Conservation (phyloP, 1,140 invertebrate genomes). For the Propsilocerus akamusi region DNA sequence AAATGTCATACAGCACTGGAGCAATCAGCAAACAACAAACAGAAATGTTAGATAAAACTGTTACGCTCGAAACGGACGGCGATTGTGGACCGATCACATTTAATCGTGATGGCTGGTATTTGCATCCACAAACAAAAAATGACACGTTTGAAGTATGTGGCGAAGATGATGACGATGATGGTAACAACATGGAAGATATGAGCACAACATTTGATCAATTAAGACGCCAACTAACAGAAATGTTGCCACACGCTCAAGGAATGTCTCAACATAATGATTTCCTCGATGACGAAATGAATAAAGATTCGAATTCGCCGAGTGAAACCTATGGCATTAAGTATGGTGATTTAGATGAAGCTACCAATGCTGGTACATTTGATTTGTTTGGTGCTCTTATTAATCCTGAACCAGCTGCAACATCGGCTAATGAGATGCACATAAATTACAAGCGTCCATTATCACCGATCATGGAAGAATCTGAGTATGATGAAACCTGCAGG, state of each 20-base stretch:
- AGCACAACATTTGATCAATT: conserved; percentile 5
- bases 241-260: conserved; percentile 7
- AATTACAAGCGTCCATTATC: conserved; percentile 7
- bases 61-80: not conserved
- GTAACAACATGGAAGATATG: conserved; percentile 5
- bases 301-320: not conserved
- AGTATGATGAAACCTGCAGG: conserved; percentile 7
- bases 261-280: not conserved
- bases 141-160: conserved; percentile 2
- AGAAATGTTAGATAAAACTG: not conserved
- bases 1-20: not conserved
- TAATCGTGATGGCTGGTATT: conserved; percentile 3
- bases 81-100: not conserved
- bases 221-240: conserved; percentile 5
- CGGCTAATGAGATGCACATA: conserved; percentile 5
- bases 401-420: not conserved
- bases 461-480: conserved; percentile 8
- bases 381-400: not conserved
- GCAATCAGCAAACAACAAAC: not conserved
- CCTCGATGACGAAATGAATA: conserved; percentile 5
- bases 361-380: not conserved
- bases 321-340: not conserved
- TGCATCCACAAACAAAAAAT: conserved; percentile 6
- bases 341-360: not conserved
- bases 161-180: not conserved